Evolutionary conservation across 2,888 invertebrate genomes (phyloP).

Genomic region (Agrochola circellaris): DNA sequence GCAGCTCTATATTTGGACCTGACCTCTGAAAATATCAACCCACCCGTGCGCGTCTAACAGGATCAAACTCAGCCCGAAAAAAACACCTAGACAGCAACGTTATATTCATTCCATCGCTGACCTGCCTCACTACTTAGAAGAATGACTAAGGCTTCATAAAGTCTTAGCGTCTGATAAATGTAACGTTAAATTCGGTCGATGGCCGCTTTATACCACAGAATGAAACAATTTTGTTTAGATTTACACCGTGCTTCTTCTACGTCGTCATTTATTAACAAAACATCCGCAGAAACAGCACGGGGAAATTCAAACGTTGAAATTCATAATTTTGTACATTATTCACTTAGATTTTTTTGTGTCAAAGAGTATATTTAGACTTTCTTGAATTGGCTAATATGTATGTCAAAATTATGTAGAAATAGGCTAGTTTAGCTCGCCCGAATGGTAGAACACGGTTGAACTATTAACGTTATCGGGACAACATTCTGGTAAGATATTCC

Average conservation of each 20-base stretch:
- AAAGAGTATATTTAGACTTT: constrained; percentile 35
- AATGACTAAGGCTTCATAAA: constrained; percentile 62
- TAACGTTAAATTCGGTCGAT: constrained; percentile 51
- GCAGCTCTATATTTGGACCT: constrained; percentile 15
- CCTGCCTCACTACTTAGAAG: constrained; percentile 55
- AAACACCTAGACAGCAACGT: constrained; percentile 35
- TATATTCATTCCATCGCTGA: constrained; percentile 56
- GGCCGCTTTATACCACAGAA: constrained; percentile 18
- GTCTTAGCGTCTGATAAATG: constrained; percentile 49
- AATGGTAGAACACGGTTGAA: neutral
- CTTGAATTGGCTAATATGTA: constrained; percentile 16
- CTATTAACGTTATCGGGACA: constrained; percentile 32
- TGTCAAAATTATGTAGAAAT: neutral
- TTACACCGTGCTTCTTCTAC: constrained; percentile 53
- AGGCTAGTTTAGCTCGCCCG: neutral
- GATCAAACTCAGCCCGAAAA: constrained; percentile 52
- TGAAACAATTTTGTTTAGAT: constrained; percentile 55
- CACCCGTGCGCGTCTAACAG: constrained; percentile 52
- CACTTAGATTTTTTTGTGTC: constrained; percentile 30
- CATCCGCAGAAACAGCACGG: constrained; percentile 47
- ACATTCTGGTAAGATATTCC: constrained; percentile 48
- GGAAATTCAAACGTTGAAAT: constrained; percentile 39
- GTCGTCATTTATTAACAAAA: constrained; percentile 54
- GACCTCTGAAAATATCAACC: constrained; percentile 45
- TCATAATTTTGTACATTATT: constrained; percentile 44